Base-by-base conservation (phyloP, 2,113 vertebrate species). In the Maccullochella peelii region DNA sequence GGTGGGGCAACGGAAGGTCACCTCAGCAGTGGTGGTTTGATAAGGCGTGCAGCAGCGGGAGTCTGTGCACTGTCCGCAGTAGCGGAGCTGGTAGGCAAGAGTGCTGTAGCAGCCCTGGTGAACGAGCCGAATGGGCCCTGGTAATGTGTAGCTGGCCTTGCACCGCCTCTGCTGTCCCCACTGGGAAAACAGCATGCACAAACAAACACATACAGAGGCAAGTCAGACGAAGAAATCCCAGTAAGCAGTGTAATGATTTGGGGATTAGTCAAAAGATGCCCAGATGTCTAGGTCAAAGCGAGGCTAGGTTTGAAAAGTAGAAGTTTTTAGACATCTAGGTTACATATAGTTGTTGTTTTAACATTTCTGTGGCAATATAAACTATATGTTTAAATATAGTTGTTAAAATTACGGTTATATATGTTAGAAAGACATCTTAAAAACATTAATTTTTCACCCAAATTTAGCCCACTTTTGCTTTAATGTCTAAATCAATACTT, bases 101-200 rank as follows among this genome's bases (percentile, higher is more conserved):
- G 80, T 85, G 92, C 95, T 96, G 86, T 84, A 86, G 79, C 96
- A 96, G 77, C 95, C 94, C 68, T 92, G 91, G 81, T 96, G 92
- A 8, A 94, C 49, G 1, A 96, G 93, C 9, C 85, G 89, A 10
- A 94, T 77, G 21, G 92, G 93, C 3, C 82, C 78, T 0, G 87
- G 88, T 25, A 92, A 91, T 30, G 20, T 84, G 88, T 94, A 94
- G 84, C 91, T 96, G 52, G 92, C 52, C 59, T 89, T 77, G 79
- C 96, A 96, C 27, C 14, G 75, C 0, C 81, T 85, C 36, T 75
- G 84, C 57, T 59, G 92, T 8, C 81, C 86, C 89, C 90, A 74
- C 94, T 95, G 82, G 23, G 77, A 78, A 75, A 63, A 80, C 33
- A 52, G 20, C 58, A 63, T 1, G 0, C 5, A 63, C 38, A 76